Conservation (phyloP, 2,113 vertebrate genomes). For the Ammospiza caudacuta region DNA sequence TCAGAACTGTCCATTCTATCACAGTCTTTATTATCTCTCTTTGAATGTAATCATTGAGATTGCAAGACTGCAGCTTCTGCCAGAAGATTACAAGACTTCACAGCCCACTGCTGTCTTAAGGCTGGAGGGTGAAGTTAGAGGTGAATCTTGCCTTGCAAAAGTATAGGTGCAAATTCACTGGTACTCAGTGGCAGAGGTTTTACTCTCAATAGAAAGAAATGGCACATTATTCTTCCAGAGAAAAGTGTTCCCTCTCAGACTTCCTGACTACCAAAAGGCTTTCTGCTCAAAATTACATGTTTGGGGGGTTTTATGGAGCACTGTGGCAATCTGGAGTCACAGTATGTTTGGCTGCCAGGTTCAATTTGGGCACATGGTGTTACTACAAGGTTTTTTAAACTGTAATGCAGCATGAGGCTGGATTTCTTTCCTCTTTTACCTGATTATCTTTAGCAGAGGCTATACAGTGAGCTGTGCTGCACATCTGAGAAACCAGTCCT, state of each 20-base stretch:
- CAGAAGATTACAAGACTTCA: not conserved
- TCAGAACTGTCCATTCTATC: not conserved
- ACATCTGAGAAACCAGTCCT: not conserved
- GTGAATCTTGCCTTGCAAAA: not conserved
- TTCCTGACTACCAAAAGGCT: not conserved
- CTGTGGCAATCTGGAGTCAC: not conserved
- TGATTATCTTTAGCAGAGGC: not conserved
- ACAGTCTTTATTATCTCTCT: not conserved
- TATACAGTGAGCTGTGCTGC: not conserved
- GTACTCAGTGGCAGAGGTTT: not conserved
- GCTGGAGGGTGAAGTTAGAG: not conserved
- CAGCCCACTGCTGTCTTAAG: not conserved
- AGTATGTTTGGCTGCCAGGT: not conserved
- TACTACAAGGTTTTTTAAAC: not conserved
- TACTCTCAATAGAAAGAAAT: accelerated
- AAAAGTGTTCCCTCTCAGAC: not conserved
- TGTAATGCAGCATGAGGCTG: not conserved
- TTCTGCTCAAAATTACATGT: not conserved
- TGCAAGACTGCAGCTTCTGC: not conserved
- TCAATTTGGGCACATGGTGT: not conserved
- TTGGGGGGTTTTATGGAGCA: not conserved
- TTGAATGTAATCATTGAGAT: not conserved
- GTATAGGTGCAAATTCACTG: not conserved
- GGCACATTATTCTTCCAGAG: not conserved
- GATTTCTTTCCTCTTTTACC: not conserved